Percentiles rank a stretch among this genome's conserved stretches.
These are phyloP conservation scores for Xiphias gladius DNA, from an alignment of 2,113 vertebrate genomes.

Conservation along the genomic window DNA sequence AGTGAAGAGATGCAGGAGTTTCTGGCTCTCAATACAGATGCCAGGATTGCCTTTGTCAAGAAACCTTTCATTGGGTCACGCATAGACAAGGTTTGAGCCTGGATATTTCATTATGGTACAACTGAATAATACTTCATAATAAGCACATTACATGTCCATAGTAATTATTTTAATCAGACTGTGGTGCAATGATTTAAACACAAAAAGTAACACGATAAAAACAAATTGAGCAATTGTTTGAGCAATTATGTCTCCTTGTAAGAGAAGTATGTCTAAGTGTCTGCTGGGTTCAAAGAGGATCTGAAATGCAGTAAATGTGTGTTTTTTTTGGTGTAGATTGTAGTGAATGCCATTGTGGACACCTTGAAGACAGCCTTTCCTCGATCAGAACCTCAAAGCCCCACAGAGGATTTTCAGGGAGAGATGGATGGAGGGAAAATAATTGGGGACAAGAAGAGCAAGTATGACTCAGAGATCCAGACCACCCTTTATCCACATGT, in stretches of 20 bases:
- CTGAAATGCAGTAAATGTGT: neutral
- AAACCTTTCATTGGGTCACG: conserved; percentile 95
- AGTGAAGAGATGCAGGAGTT: conserved; percentile 98
- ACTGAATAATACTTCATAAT: neutral
- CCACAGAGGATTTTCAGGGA: conserved; percentile 91
- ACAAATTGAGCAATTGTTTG: neutral
- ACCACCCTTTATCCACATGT: neutral
- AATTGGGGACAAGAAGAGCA: conserved; percentile 88
- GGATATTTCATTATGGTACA: neutral
- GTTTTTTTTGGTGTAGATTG: conserved; percentile 84
- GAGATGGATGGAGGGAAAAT: conserved; percentile 88
- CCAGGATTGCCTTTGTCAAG: conserved; percentile 96
- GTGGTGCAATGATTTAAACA: neutral
- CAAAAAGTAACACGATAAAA: neutral
- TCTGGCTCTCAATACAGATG: conserved; percentile 95
- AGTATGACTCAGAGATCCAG: conserved; percentile 77
- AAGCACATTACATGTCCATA: neutral
- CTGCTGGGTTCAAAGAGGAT: neutral
- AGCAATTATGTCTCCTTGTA: neutral
- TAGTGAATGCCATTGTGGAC: conserved; percentile 95
- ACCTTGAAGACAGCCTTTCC: conserved; percentile 98
- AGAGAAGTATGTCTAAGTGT: neutral
- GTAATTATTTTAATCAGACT: neutral
- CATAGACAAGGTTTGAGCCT: conserved; percentile 91
- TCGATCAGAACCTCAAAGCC: conserved; percentile 95